A percentile compares a stretch with the other conserved stretches of the same genome.
phyloP scores from a whole-genome alignment of 1,140 invertebrate genomes.

The Melipona quadrifasciata region DNA sequence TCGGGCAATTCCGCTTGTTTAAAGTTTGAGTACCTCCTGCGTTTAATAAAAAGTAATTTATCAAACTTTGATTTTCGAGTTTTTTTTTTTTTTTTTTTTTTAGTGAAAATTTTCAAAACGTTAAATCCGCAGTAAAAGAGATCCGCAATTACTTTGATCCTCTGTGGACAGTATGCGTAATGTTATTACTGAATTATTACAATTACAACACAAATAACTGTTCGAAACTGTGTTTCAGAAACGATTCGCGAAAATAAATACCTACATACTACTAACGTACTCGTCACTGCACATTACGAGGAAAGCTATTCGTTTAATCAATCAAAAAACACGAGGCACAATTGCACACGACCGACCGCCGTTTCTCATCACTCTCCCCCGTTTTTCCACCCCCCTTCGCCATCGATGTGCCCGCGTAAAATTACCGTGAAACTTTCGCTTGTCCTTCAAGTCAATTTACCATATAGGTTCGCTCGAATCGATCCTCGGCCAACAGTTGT shows the following conservation, averaged over 20 bases:
- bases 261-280: not conserved
- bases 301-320: not conserved
- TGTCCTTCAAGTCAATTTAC: slow-evolving; percentile 38
- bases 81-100: not conserved
- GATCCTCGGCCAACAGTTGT: slow-evolving; percentile 25
- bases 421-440: slow-evolving; percentile 28
- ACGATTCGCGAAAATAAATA: too few species aligned
- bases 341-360: not conserved
- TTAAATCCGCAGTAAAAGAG: not conserved
- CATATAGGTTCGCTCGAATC: slow-evolving; percentile 29
- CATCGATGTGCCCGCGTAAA: slow-evolving; percentile 7
- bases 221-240: too few species aligned
- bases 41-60: not conserved
- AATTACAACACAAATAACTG: too few species aligned
- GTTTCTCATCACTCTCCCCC: not conserved
- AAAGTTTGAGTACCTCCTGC: not conserved
- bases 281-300: not conserved
- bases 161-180: not conserved
- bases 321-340: not conserved
- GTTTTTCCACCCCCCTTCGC: not conserved
- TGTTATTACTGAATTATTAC: too few species aligned
- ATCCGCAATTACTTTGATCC: not conserved
- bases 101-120: not conserved
- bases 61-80: not conserved
- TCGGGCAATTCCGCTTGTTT: not conserved